Conservation (phyloP, 2,113 vertebrate genomes). For the Antechinus stuartii region DNA sequence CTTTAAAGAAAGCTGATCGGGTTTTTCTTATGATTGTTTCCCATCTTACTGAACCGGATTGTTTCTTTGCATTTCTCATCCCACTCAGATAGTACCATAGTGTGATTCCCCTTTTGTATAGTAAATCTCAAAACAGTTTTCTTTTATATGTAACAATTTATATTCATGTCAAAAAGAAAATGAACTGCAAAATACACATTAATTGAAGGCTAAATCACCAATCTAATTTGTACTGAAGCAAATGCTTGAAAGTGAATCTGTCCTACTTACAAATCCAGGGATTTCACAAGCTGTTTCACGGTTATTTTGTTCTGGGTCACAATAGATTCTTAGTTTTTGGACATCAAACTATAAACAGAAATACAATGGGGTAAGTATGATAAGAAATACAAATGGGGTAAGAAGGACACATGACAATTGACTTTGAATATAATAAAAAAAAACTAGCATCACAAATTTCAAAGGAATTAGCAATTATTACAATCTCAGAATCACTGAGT, state of each 20-base stretch:
- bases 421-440: constrained; percentile 24
- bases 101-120: constrained; percentile 9
- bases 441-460: neutral
- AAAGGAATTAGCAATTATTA: neutral
- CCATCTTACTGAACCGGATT: neutral
- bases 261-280: constrained; percentile 94
- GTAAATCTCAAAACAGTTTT: constrained; percentile 22
- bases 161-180: constrained; percentile 55
- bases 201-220: neutral
- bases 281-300: constrained; percentile 97
- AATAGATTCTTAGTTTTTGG: constrained; percentile 97
- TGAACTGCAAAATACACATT: constrained; percentile 42
- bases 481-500: neutral
- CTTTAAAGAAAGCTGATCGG: neutral
- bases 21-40: neutral
- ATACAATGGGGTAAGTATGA: neutral
- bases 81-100: neutral
- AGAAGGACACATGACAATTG: neutral
- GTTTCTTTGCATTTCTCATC: constrained; percentile 16
- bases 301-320: constrained; percentile 96
- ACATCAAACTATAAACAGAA: constrained; percentile 92
- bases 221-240: constrained; percentile 36
- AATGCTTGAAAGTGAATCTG: constrained; percentile 33
- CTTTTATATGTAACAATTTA: constrained; percentile 26
- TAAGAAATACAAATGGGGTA: too few relatives aligned